Conservation (phyloP, 1,140 invertebrate species). For the Pectinophora gossypiella region DNA sequence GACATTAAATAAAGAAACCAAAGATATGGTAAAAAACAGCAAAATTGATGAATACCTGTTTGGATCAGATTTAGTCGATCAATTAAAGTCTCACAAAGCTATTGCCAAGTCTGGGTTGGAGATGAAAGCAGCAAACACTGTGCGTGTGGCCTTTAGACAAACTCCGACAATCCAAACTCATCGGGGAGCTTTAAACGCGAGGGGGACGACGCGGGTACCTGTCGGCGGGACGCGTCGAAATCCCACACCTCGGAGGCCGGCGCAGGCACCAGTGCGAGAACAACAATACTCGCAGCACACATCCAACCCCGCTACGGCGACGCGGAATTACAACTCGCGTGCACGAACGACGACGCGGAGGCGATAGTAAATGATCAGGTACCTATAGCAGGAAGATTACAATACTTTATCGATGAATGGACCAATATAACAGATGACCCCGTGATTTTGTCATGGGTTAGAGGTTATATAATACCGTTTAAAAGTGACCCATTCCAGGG, state of each 20-base stretch:
- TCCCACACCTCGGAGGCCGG: background rate
- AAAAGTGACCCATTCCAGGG: background rate
- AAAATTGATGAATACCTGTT: background rate
- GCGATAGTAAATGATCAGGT: no score
- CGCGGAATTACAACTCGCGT: no score
- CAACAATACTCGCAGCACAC: background rate
- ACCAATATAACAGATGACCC: conserved; percentile 4
- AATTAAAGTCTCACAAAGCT: conserved; percentile 2
- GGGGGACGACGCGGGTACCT: conserved; percentile 5
- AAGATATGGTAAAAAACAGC: background rate
- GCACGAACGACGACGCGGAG: background rate
- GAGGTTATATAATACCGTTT: conserved; percentile 11
- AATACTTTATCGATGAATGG: conserved; percentile 8
- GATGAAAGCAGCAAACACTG: background rate
- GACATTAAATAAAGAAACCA: background rate
- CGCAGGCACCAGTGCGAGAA: background rate
- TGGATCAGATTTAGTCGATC: background rate
- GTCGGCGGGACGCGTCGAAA: conserved; percentile 6
- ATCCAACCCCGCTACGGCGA: background rate
- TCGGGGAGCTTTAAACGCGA: conserved; percentile 5
- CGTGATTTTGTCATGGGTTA: conserved; percentile 1
- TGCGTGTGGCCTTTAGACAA: background rate
- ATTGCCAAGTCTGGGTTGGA: background rate
- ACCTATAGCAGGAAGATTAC: conserved; percentile 5
- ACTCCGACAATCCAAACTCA: background rate